Evolutionary conservation across 2,113 vertebrate genomes (phyloP).

Genomic region (Acinonyx jubatus): DNA sequence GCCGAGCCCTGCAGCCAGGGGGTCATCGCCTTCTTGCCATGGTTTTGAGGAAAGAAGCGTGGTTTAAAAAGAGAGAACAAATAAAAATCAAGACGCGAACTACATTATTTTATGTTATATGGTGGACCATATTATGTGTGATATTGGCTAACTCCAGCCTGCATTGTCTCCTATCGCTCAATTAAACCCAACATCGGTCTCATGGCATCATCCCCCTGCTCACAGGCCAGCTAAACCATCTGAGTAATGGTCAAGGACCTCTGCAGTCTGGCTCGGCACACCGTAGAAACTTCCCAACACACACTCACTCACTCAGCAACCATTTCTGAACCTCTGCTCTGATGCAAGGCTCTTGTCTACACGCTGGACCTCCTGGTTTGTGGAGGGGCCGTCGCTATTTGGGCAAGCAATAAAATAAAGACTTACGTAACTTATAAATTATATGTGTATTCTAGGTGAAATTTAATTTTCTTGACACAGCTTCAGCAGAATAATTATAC

Average conservation of each 20-base stretch:
- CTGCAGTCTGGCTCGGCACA: neutral
- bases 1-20: neutral
- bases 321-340: neutral
- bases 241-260: neutral
- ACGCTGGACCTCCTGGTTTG: neutral
- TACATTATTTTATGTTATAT: no score
- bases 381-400: neutral
- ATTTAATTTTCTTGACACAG: neutral
- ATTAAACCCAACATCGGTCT: neutral
- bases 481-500: neutral
- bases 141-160: neutral
- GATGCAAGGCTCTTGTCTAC: neutral
- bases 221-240: neutral
- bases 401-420: neutral
- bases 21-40: neutral
- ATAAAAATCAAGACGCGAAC: neutral
- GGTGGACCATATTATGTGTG: neutral
- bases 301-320: no score
- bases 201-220: rapidly evolving
- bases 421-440: neutral
- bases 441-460: neutral
- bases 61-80: neutral
- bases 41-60: neutral
- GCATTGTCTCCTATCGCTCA: no score
- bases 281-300: neutral